Conservation (phyloP, 2,113 vertebrate species). For the Phaethon lepturus region DNA sequence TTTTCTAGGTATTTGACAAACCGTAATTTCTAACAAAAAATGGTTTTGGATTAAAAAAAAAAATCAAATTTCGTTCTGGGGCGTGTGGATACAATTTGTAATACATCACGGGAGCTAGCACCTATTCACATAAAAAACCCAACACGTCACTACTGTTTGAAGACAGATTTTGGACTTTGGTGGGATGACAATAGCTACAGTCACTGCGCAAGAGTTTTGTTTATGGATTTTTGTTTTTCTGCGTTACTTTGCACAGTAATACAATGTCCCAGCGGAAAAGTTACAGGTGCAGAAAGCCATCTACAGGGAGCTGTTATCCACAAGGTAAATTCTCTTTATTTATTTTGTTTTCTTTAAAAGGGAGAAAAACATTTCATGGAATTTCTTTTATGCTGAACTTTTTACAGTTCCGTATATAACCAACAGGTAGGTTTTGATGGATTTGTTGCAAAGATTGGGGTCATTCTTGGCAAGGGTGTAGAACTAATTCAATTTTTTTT, state of each 20-base stretch:
- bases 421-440: not conserved
- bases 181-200: not conserved
- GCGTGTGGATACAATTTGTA: not conserved
- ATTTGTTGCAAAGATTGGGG: not conserved
- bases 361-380: slow-evolving; percentile 15
- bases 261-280: not conserved
- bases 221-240: not conserved
- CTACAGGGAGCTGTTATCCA: not conserved
- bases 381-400: not conserved
- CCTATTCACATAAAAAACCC: not conserved
- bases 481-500: not conserved
- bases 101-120: not conserved
- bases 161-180: not conserved
- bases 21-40: not conserved
- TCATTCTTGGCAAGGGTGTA: not conserved
- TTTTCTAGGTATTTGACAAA: not conserved
- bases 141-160: not conserved
- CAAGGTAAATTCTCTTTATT: not conserved
- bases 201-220: not conserved
- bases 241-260: not conserved
- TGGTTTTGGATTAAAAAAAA: not conserved
- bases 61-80: not conserved
- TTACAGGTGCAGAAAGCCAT: not conserved
- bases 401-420: not conserved
- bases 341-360: not conserved